Evolutionary conservation across 2,888 invertebrate species (phyloP).

Genomic region (Stenolophus ochropezus): DNA sequence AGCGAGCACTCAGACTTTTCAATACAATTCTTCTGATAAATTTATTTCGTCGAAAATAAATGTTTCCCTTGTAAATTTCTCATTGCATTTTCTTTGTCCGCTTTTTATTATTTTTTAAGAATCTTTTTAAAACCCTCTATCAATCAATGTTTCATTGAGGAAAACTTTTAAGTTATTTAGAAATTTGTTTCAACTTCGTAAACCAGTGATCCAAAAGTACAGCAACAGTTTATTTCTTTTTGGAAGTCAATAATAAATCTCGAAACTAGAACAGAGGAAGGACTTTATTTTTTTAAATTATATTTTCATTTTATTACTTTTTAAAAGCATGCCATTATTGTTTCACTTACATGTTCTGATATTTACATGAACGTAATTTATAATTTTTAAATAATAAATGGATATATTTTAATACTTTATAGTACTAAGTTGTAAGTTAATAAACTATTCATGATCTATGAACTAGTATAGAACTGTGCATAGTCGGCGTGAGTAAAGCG

Average conservation of each 20-base stretch:
- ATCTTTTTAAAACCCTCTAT: constrained; percentile 19
- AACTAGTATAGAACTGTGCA: neutral
- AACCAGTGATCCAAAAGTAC: neutral
- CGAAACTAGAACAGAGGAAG: too few species aligned
- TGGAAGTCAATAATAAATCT: too few species aligned
- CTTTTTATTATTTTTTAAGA: constrained; percentile 26
- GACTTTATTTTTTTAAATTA: too few species aligned
- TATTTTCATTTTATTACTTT: too few species aligned
- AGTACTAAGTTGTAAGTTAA: too few species aligned
- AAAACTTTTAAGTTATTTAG: constrained; percentile 18
- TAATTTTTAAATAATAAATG: too few species aligned
- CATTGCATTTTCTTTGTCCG: neutral
- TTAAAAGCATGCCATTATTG: too few species aligned
- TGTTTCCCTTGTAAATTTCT: neutral
- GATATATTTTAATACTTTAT: too few species aligned
- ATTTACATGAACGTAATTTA: too few species aligned
- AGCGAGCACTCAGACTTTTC: constrained; percentile 3
- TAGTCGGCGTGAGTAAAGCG: neutral
- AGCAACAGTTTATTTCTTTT: neutral
- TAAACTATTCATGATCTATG: neutral
- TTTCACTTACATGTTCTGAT: too few species aligned
- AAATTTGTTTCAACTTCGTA: constrained; percentile 9
- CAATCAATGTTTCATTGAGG: constrained; percentile 36
- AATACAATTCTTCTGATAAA: neutral
- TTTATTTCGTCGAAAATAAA: neutral